Conservation (phyloP, 1,140 invertebrate genomes). For the Drosophila lini region DNA sequence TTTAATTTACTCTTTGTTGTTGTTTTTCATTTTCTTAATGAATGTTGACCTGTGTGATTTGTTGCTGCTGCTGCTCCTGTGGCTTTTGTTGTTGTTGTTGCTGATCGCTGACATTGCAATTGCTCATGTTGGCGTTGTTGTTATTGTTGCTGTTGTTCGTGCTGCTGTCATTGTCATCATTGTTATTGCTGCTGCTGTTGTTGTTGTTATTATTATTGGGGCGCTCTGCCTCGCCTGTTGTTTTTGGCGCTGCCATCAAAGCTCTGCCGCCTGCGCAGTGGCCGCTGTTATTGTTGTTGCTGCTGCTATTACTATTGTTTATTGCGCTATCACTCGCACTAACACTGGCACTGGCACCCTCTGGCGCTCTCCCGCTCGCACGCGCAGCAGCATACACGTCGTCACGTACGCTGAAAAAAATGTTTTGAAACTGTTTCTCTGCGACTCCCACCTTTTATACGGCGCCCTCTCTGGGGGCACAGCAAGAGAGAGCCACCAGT, state of each 20-base stretch:
- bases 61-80: conserved; percentile 41
- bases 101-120: conserved; percentile 57
- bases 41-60: conserved; percentile 53
- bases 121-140: conserved; percentile 38
- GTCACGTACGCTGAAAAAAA: conserved; percentile 40
- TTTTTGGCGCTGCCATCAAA: conserved; percentile 69
- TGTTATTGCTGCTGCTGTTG: conserved; percentile 40
- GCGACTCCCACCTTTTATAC: conserved; percentile 8
- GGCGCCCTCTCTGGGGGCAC: conserved; percentile 44
- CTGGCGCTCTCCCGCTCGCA: conserved; percentile 4
- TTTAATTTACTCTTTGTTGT: conserved; percentile 25
- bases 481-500: conserved; percentile 41
- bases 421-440: conserved; percentile 13
- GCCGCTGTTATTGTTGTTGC: neutral
- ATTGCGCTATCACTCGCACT: conserved; percentile 31
- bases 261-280: conserved; percentile 22
- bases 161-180: conserved; percentile 5
- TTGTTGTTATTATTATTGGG: conserved; percentile 38
- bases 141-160: conserved; percentile 14
- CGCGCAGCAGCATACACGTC: conserved; percentile 49
- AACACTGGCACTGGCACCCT: conserved; percentile 3
- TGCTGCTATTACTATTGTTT: conserved; percentile 15
- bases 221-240: conserved; percentile 48
- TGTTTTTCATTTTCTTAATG: conserved; percentile 39
- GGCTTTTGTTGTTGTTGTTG: conserved; percentile 33